These are phyloP conservation scores for Carcina quercana DNA, from an alignment of 2,888 invertebrate genomes.

Conservation along the genomic window DNA sequence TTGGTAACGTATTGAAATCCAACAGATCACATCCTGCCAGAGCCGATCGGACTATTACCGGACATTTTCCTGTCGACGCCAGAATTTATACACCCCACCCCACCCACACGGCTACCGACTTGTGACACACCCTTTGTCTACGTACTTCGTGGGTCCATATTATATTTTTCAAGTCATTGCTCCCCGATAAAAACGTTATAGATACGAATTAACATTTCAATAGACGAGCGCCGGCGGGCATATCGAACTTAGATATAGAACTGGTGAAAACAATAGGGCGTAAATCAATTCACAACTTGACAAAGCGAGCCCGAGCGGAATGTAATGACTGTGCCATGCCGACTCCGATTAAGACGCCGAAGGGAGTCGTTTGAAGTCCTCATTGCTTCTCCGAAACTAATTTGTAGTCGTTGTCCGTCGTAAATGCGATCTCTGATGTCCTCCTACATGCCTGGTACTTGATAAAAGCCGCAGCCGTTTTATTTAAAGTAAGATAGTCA, in stretches of 20 bases:
- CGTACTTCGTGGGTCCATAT: no score
- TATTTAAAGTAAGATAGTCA: no score
- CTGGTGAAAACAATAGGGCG: constrained; percentile 46
- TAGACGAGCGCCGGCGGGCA: constrained; percentile 32
- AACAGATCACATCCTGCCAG: no score
- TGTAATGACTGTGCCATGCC: constrained; percentile 37
- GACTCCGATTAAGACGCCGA: constrained; percentile 45
- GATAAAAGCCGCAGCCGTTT: no score
- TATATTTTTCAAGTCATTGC: no score
- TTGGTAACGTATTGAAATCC: no score
- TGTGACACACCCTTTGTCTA: no score
- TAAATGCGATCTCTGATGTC: constrained; percentile 41
- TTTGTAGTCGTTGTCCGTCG: constrained; percentile 44
- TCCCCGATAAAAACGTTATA: constrained; percentile 35
- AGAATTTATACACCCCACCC: no score
- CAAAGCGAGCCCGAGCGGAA: constrained; percentile 36
- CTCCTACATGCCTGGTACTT: constrained; percentile 44
- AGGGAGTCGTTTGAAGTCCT: constrained; percentile 40
- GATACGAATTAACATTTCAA: constrained; percentile 44
- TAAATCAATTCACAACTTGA: constrained; percentile 57
- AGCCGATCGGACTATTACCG: no score
- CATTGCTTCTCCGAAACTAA: constrained; percentile 41
- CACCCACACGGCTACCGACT: no score
- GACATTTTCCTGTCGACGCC: no score
- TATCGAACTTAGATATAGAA: constrained; percentile 35